Percentiles rank a stretch among this genome's conserved stretches.
Evolutionary conservation across 1,140 invertebrate species (phyloP).

Genomic region (Rhopalosiphum padi): DNA sequence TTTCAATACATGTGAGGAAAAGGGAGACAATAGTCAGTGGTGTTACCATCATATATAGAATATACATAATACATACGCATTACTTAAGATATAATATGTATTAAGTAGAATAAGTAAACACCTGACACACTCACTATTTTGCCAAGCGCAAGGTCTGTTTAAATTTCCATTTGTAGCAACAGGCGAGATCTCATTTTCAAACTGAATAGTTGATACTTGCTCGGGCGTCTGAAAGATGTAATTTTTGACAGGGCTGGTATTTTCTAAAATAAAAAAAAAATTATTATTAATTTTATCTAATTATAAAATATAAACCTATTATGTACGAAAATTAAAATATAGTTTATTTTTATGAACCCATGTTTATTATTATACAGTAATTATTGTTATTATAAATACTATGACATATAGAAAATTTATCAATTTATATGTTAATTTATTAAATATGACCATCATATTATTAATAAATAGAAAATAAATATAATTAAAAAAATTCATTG

Average conservation of each 20-base stretch:
- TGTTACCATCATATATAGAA: not conserved
- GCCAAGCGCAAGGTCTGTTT: constrained; percentile 52
- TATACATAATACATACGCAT: not conserved
- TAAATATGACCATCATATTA: not conserved
- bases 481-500: not conserved
- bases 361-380: not conserved
- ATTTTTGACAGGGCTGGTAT: constrained; percentile 21
- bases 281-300: not conserved
- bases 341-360: not conserved
- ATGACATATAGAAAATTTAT: not conserved
- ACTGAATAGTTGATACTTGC: constrained; percentile 45
- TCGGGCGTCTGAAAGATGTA: constrained; percentile 17
- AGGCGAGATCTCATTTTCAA: constrained; percentile 52
- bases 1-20: not conserved
- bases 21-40: not conserved
- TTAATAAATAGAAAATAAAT: not conserved
- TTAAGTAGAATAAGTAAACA: not conserved
- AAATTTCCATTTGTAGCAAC: constrained; percentile 39
- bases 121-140: constrained; percentile 13
- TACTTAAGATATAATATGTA: not conserved
- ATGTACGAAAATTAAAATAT: not conserved
- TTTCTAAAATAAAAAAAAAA: constrained; percentile 37
- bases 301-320: not conserved
- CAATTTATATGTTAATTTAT: not conserved
- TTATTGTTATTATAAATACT: not conserved